Evolutionary conservation across 2,113 vertebrate genomes (phyloP).

Genomic region (Colistium nudipinnis): DNA sequence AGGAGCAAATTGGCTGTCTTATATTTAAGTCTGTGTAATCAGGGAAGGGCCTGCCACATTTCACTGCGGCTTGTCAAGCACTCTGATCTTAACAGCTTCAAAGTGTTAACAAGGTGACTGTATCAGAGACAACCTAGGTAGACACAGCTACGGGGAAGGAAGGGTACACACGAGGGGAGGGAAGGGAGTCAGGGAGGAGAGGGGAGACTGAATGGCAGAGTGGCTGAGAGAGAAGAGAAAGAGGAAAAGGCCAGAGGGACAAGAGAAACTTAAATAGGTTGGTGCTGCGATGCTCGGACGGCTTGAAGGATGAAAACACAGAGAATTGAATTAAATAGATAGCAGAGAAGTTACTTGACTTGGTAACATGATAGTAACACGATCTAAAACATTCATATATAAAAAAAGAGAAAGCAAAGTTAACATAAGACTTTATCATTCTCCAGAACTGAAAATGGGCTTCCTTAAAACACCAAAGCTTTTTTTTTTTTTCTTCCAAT

Average conservation of each 20-base stretch:
- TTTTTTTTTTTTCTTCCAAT: neutral
- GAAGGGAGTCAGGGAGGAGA: slow-evolving; percentile 17
- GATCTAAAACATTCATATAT: neutral
- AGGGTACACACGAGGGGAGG: slow-evolving; percentile 17
- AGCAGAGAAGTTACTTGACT: no score
- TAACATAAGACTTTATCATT: slow-evolving; percentile 13
- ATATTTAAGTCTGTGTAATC: slow-evolving; percentile 78
- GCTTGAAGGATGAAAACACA: neutral
- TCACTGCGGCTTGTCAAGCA: slow-evolving; percentile 68
- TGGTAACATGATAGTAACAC: neutral
- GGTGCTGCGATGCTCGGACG: neutral
- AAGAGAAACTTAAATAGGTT: slow-evolving; percentile 10
- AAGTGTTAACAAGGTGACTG: slow-evolving; percentile 77
- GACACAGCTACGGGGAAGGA: slow-evolving; percentile 48
- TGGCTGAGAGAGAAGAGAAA: neutral
- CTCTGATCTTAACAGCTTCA: slow-evolving; percentile 78
- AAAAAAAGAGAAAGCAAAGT: neutral
- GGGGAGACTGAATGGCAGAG: slow-evolving; percentile 20
- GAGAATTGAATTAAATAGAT: neutral
- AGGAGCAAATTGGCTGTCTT: slow-evolving; percentile 72
- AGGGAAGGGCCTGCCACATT: slow-evolving; percentile 63
- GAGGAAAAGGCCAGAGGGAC: slow-evolving; percentile 4
- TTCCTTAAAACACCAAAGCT: neutral
- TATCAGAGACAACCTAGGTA: slow-evolving; percentile 58
- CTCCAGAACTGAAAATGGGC: slow-evolving; percentile 4